Evolutionary conservation across 2,113 vertebrate genomes (phyloP).

Genomic region (Melanerpes formicivorus): DNA sequence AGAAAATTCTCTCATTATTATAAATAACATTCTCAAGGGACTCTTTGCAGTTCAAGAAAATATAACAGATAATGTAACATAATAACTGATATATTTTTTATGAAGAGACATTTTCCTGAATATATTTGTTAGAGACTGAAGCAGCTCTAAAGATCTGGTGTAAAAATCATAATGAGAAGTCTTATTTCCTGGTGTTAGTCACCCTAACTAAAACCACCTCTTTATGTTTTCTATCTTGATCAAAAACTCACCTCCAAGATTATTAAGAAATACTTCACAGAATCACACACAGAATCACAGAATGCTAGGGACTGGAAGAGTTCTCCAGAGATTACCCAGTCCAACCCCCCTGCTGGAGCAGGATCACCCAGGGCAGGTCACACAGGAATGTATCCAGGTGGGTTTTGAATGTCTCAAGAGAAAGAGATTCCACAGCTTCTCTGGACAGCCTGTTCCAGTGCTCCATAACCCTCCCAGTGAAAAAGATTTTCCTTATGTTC

Average conservation of each 20-base stretch:
- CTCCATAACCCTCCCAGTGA: too few relatives aligned
- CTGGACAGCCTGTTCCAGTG: too few relatives aligned
- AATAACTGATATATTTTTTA: background rate
- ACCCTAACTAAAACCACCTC: rapidly evolving
- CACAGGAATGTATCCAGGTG: too few relatives aligned
- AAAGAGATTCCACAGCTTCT: too few relatives aligned
- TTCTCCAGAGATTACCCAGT: too few relatives aligned
- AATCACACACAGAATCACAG: too few relatives aligned
- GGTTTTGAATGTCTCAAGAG: too few relatives aligned
- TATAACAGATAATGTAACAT: background rate
- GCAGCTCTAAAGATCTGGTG: background rate
- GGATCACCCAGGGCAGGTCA: too few relatives aligned
- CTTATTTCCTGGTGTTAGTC: background rate
- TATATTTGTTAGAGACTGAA: background rate
- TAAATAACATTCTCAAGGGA: background rate
- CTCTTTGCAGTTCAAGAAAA: background rate
- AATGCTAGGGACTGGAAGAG: too few relatives aligned
- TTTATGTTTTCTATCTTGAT: background rate
- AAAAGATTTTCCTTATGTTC: too few relatives aligned
- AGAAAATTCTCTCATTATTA: background rate
- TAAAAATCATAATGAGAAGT: background rate
- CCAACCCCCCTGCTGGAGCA: too few relatives aligned
- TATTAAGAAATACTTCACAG: background rate
- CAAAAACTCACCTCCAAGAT: background rate
- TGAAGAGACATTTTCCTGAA: background rate